Evolutionary conservation across 2,888 invertebrate species (phyloP), one percentile per base, ranked within the genome.

Genomic region (Neria commutata): DNA sequence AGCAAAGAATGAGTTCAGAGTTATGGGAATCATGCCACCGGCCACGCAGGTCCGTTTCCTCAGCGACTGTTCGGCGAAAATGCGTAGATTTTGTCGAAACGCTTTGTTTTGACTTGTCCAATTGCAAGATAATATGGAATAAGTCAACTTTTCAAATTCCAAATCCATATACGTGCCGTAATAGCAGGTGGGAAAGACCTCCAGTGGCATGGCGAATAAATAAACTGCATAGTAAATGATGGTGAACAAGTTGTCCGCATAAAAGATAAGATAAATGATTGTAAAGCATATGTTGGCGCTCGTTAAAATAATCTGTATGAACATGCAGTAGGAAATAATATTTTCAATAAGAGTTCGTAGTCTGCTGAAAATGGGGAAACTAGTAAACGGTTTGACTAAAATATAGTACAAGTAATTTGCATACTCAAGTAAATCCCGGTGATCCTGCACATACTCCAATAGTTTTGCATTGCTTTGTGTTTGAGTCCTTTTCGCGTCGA

Each of bases 131-230:
- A 60, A 64, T 14, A 66, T 33, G n/a, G 63, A 60, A 50, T 61
- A 53, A 2, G 60, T 47, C 42, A 66, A 42, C n/a, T 62, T 21
- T 37, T 60, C 51, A 51, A 67, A 63, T 46, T 64, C 67, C 10
- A 34, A 11, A 33, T 67, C 59, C 45, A 64, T 46, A 1, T 49
- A 16, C 1, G 54, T 56, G 17, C 64, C 66, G 34, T 57, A 66
- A 54, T 67, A 66, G 37, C 67, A 66, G 10, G 56, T 42, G 2
- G 64, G 66, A 8, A 65, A 56, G 37, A 67, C 60, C 37, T 67
- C 61, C 14, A 45, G 17, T 1, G 56, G 17, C 56, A 65, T 59
- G 16, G 61, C 54, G 2, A 60, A 3, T n/a, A 63, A 52, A 25
- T 59, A 64, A 8, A 59, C 4, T 2, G 26, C 26, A 54, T 66